These are phyloP conservation scores for Lucifuga dentata DNA, from an alignment of 2,113 vertebrate genomes.

Conservation along the genomic window DNA sequence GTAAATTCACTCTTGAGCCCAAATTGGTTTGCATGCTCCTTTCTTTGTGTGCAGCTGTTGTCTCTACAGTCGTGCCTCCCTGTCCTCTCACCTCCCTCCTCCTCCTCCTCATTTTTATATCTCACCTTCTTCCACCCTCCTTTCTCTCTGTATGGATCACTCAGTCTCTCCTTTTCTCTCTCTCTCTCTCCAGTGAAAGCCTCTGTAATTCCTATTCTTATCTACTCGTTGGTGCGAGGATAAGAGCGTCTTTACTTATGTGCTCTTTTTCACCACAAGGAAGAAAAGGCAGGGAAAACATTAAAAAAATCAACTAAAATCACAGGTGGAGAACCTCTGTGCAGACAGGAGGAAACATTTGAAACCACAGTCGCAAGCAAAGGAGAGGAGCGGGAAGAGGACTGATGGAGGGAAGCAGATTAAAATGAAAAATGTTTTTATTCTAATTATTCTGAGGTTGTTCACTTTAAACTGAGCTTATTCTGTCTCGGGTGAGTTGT, in stretches of 20 bases:
- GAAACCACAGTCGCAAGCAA: not conserved
- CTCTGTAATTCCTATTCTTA: slow-evolving; percentile 79
- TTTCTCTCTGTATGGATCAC: slow-evolving; percentile 46
- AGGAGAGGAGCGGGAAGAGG: not conserved
- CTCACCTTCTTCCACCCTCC: slow-evolving; percentile 38
- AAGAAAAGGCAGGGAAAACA: slow-evolving; percentile 68
- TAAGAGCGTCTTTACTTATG: slow-evolving; percentile 74
- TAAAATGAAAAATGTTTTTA: slow-evolving; percentile 20
- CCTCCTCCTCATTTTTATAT: slow-evolving; percentile 15
- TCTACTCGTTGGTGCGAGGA: slow-evolving; percentile 62
- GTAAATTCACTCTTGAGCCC: slow-evolving; percentile 40
- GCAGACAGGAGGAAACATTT: not conserved
- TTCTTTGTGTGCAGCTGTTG: slow-evolving; percentile 50
- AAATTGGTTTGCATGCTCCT: slow-evolving; percentile 42
- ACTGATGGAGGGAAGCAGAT: slow-evolving; percentile 21
- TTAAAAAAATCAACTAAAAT: slow-evolving; percentile 64
- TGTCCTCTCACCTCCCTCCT: not conserved
- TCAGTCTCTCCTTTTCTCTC: slow-evolving; percentile 36
- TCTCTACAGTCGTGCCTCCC: not conserved
- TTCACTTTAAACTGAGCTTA: slow-evolving; percentile 50
- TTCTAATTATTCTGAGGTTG: slow-evolving; percentile 40
- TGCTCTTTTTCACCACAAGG: slow-evolving; percentile 60
- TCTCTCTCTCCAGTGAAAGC: slow-evolving; percentile 61
- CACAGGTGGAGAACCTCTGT: slow-evolving; percentile 55
- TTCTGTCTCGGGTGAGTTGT: slow-evolving; percentile 25